Base-by-base conservation (phyloP, 2,797 vertebrate genomes). In the Thalassophryne amazonica region DNA sequence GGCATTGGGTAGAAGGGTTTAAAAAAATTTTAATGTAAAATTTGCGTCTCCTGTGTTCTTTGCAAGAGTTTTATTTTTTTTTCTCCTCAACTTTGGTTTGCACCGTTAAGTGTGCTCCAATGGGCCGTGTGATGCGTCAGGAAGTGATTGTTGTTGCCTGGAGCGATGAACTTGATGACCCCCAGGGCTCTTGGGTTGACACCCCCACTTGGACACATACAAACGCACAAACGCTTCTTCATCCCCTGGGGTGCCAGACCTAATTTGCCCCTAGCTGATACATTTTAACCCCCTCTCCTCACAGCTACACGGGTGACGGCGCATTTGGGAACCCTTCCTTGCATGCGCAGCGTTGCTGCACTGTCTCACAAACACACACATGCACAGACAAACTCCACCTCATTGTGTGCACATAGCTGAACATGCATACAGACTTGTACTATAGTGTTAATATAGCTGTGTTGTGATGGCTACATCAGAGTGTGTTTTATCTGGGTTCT, bases 181-280 rank as follows among this genome's bases (percentile, higher is more conserved):
- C 64, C 39, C 45, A 68, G 76, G 80, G 72, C 76, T 60, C 67
- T 83, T 40, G 22, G 64, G 58, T 81, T 79, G 74, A 83, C 69
- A 72, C 76, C 62, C 57, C 39, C 19, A 18, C 52, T 60, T 55
- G 28, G n/a, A 56, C 68, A 64, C 61, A 59, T 67, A 57, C 40
- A 65, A 35, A 36, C 50, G n/a, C 53, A 22, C 49, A 74, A 57
- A 57, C 47, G 78, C 69, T 68, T 68, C 53, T 52, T 60, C 33
- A 72, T 65, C 78, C 83, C 80, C 76, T 52, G 41, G 62, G 82
- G 76, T 87, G 76, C 76, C 79, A 75, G 73, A 69, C 73, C 76
- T 86, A 85, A 87, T 86, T 86, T 86, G 80, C 81, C 88, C 80
- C 84, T 17, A 86, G 85, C 78, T 77, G 73, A 78, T 69, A 86